Base-by-base conservation (phyloP, 2,888 invertebrate species). In the Eledone cirrhosa region DNA sequence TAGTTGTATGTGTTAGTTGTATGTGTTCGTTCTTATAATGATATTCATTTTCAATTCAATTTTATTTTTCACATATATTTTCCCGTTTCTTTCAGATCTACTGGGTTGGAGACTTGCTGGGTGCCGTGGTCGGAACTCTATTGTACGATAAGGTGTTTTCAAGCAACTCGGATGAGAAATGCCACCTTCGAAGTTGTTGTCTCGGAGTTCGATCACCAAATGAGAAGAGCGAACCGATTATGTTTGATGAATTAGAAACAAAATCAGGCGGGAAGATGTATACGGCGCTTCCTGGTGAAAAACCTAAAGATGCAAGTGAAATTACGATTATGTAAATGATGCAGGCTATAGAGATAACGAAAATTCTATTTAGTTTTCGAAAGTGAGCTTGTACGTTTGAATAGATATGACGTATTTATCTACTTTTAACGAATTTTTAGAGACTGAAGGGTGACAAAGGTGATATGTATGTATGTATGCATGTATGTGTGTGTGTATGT, bases 51-150 rank as follows among this genome's bases (percentile, higher is more conserved):
- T 22, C n/a, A n/a, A n/a, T n/a, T n/a, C n/a, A n/a, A n/a, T n/a
- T n/a, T n/a, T n/a, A n/a, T n/a, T n/a, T n/a, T n/a, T n/a, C n/a
- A n/a, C n/a, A n/a, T 31, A 7, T 67, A 1, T 7, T 31, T 67
- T 67, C 24, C 29, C 31, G 31, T 14, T 76, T 29, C n/a, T 24
- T 75, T 47, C 76, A 76, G 76, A 48, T 76, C 29, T 76, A 76
- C 47, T 76, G 76, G 76, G 76, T 76, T 2, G 76, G 76, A 47
- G 76, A 76, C 29, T 29, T 76, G 48, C 76, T 76, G 14, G 76
- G 75, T 11, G 76, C 47, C 1, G 22, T 48, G 22, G 47, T 29
- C 4, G 76, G 76, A n/a, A 76, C 76, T 16, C 48, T 76, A 29
- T 13, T 48, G 47, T 76, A 76, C 48, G 76, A 48, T 27, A 76